These are phyloP conservation scores for Ormyrus nitidulus DNA, from an alignment of 2,888 invertebrate species.

Conservation along the genomic window DNA sequence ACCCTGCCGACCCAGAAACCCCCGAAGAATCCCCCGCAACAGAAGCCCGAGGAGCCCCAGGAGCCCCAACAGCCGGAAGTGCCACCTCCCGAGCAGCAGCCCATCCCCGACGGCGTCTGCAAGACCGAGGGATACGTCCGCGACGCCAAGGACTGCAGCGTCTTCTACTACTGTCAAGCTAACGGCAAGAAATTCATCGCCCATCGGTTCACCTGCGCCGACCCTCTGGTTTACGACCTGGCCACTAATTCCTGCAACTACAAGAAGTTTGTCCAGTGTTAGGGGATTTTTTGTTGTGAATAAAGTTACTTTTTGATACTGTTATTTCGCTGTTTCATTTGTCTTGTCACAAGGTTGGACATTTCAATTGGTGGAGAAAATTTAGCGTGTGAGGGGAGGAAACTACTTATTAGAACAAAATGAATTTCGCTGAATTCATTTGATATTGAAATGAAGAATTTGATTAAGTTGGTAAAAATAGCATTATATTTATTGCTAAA, in stretches of 20 bases:
- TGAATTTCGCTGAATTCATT: not conserved
- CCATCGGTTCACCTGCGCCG: slow-evolving; percentile 51
- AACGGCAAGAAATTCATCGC: not conserved
- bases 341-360: not conserved
- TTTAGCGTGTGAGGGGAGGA: not conserved
- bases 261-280: slow-evolving; percentile 37
- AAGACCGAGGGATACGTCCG: slow-evolving; percentile 39
- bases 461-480: not conserved
- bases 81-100: not conserved
- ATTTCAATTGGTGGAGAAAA: not conserved
- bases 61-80: not conserved
- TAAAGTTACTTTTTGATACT: not conserved
- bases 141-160: slow-evolving; percentile 45
- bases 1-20: not conserved
- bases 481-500: too few species aligned
- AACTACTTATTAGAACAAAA: not conserved
- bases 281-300: not conserved
- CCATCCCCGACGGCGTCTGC: not conserved
- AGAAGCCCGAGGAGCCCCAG: not conserved
- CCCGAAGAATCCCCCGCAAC: not conserved
- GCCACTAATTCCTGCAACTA: slow-evolving; percentile 43
- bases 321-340: not conserved
- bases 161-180: slow-evolving; percentile 55
- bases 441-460: not conserved
- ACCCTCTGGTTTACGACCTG: slow-evolving; percentile 53